These are phyloP conservation scores for Scolanthus callimorphus DNA, from an alignment of 92 coral and sea anemone species.

Conservation along the genomic window DNA sequence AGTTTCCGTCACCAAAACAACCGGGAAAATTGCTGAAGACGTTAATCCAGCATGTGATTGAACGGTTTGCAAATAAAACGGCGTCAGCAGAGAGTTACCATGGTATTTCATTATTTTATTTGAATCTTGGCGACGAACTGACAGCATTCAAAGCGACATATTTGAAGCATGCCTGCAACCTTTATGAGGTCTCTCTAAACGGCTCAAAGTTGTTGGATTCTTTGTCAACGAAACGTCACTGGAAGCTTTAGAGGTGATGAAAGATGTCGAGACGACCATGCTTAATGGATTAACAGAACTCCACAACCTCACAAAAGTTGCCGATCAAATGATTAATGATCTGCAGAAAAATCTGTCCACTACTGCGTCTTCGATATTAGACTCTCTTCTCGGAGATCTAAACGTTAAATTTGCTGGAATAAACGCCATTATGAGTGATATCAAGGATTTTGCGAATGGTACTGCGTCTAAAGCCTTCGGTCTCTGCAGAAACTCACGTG, in stretches of 20 bases:
- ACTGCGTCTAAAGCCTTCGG: conserved; percentile 48
- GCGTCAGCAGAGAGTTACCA: background rate
- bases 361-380: conserved; percentile 27
- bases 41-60: background rate
- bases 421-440: conserved; percentile 30
- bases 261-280: conserved; percentile 19
- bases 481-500: conserved; percentile 46
- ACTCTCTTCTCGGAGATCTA: conserved; percentile 33
- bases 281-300: conserved; percentile 27
- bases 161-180: conserved; percentile 40
- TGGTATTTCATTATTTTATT: conserved; percentile 43
- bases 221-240: conserved; percentile 44
- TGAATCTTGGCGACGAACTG: conserved; percentile 46
- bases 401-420: conserved; percentile 32
- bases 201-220: conserved; percentile 30
- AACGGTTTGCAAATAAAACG: background rate
- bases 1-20: background rate
- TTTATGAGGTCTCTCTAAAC: conserved; percentile 40
- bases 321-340: conserved; percentile 8
- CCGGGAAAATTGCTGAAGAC: background rate
- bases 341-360: background rate
- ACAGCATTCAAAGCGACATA: conserved; percentile 38
- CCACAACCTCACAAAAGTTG: conserved; percentile 17
- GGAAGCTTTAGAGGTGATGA: conserved; percentile 26
- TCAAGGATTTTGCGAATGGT: conserved; percentile 54